Base-by-base conservation (phyloP, 2,888 invertebrate species). In the Sarcophaga variegata region DNA sequence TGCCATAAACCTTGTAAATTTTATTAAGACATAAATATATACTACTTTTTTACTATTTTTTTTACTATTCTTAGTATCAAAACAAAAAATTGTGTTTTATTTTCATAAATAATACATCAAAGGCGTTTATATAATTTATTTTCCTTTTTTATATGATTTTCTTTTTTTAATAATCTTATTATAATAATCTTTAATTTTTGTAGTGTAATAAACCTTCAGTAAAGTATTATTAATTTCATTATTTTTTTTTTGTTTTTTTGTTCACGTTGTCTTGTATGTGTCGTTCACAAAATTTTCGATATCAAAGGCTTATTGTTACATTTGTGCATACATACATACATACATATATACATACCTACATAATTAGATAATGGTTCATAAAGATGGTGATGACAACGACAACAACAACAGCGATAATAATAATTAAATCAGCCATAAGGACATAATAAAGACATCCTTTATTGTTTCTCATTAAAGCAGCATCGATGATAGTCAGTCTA, bases 101-200 rank as follows among this genome's bases (percentile, higher is more conserved):
- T 49, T 49, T 14, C 1, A 54, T 54, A 14, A 54, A 54, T 14
- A 54, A 54, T 54, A 54, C 54, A 54, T 54, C 54, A 54, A 54
- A 54, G 17, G 17, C 54, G 17, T 54, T 54, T 37, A 37, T 37
- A 1, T 37, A 37, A 37, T 37, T 37, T 37, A 2, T 37, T 37
- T 37, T 37, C 8, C 12, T 54, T 54, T 54, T 54, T 54, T 17
- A 3, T 54, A 14, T 0, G 17, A 14, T 54, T 14, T 54, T 54
- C 1, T 49, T 14, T 76, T 14, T 69, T 63, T n/a, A 37, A 75
- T 81, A 69, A 81, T 75, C 37, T 75, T 14, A 37, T 82, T 77
- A 60, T 17, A 22, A 49, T 49, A 63, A 49, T 47, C 17, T 66
- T 82, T 71, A 78, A 47, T 45, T 8, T 66, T 78, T 17, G 17